Percentiles rank a stretch among this genome's conserved stretches.
Conservation (phyloP, 2,888 invertebrate species). For the Drosophila mayaguana region DNA sequence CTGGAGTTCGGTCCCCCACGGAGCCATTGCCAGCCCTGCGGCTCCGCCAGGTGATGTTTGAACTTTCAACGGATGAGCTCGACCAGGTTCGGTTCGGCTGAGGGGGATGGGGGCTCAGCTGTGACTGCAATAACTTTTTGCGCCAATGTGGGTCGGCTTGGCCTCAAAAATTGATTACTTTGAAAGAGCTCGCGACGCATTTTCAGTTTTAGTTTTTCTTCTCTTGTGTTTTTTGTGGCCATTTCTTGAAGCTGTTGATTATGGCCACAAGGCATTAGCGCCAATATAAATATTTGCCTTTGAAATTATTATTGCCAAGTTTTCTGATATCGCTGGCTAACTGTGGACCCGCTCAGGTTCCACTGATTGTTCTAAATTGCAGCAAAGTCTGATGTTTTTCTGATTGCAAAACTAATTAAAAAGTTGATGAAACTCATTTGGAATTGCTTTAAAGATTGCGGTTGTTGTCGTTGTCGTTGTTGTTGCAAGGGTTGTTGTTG, state of each 20-base stretch:
- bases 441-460: slow-evolving; percentile 67
- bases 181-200: slow-evolving; percentile 51
- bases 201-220: slow-evolving; percentile 27
- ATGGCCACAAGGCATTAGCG: slow-evolving; percentile 76
- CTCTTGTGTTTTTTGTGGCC: slow-evolving; percentile 35
- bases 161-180: slow-evolving; percentile 76
- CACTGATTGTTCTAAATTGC: slow-evolving; percentile 47
- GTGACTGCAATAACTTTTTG: slow-evolving; percentile 57
- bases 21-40: slow-evolving; percentile 57
- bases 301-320: slow-evolving; percentile 75
- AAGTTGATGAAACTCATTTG: slow-evolving; percentile 73
- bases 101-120: slow-evolving; percentile 5
- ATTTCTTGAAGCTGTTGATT: slow-evolving; percentile 74
- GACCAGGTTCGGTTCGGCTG: slow-evolving; percentile 14
- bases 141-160: slow-evolving; percentile 61
- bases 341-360: background rate
- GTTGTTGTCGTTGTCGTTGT: slow-evolving; percentile 10
- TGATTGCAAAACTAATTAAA: slow-evolving; percentile 79
- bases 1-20: slow-evolving; percentile 37
- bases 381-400: slow-evolving; percentile 57
- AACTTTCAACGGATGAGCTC: slow-evolving; percentile 65
- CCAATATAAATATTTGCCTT: slow-evolving; percentile 77
- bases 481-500: slow-evolving; percentile 18
- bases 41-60: slow-evolving; percentile 72
- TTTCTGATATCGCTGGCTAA: slow-evolving; percentile 52